These are phyloP conservation scores for Glossophaga mutica DNA, from an alignment of 2,797 vertebrate genomes.

Conservation along the genomic window DNA sequence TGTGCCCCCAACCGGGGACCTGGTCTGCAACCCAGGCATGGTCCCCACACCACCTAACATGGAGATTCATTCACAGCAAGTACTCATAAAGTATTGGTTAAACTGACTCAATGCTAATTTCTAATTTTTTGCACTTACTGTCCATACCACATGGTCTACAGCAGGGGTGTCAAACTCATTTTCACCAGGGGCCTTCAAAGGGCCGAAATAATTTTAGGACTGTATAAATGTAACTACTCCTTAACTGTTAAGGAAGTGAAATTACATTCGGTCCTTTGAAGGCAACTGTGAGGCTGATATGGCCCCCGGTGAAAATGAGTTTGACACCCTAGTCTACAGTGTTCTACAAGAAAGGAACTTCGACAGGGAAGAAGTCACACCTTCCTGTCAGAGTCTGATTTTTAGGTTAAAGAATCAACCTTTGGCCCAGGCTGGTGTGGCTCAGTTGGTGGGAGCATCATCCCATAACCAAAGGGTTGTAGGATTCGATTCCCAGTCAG, in stretches of 20 bases:
- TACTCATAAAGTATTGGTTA: background rate
- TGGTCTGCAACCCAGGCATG: too few species aligned
- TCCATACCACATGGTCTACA: background rate
- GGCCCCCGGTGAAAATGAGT: too few species aligned
- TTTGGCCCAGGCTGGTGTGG: background rate
- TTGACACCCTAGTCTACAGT: background rate
- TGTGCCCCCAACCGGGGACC: too few species aligned
- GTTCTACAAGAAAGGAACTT: background rate
- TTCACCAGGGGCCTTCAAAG: too few species aligned
- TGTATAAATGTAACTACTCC: too few species aligned
- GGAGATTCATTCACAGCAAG: background rate
- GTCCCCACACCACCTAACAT: background rate
- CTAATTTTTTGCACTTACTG: background rate
- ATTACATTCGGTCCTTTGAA: too few species aligned
- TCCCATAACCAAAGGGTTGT: background rate
- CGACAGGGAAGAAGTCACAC: background rate
- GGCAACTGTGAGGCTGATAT: too few species aligned
- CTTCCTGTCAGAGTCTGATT: background rate
- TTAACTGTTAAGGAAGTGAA: too few species aligned
- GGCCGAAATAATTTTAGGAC: too few species aligned
- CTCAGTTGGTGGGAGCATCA: background rate
- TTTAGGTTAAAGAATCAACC: background rate
- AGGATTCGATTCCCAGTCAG: background rate
- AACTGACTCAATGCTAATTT: background rate
- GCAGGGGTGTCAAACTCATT: too few species aligned